These are phyloP conservation scores for Chauna torquata DNA, from an alignment of 2,113 vertebrate species.

Conservation along the genomic window DNA sequence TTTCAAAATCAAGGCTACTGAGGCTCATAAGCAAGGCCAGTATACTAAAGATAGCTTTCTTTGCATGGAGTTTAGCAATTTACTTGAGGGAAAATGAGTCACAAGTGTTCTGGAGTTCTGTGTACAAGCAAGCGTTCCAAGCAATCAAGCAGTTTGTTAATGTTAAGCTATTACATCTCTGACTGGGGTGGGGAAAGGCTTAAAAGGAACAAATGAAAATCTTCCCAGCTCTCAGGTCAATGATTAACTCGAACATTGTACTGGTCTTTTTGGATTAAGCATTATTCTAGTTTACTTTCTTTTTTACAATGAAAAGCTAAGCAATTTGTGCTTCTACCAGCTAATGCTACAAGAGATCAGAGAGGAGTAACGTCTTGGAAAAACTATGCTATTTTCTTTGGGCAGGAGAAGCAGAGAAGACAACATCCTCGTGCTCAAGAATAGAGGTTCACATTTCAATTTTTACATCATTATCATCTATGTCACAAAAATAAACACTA, in stretches of 20 bases:
- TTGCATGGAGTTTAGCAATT: constrained; percentile 3
- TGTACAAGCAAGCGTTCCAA: background rate
- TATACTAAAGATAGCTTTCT: constrained; percentile 26
- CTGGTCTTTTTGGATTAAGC: background rate
- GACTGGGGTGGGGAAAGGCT: background rate
- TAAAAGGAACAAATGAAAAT: background rate
- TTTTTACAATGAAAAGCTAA: background rate
- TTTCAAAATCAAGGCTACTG: constrained; percentile 23
- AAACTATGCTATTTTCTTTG: background rate
- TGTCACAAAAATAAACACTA: background rate
- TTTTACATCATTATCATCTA: background rate
- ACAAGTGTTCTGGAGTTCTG: background rate
- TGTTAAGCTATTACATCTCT: background rate
- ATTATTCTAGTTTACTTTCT: background rate
- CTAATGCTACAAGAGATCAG: background rate
- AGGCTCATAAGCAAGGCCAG: constrained; percentile 3
- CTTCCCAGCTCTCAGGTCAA: background rate
- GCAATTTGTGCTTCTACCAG: background rate
- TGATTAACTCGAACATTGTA: background rate
- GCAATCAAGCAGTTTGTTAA: background rate
- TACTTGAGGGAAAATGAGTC: constrained; percentile 39
- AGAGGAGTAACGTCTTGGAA: background rate
- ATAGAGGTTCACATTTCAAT: background rate
- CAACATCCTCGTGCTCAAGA: background rate
- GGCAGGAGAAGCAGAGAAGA: background rate